Conservation (phyloP, 2,113 vertebrate genomes). For the Castor canadensis region DNA sequence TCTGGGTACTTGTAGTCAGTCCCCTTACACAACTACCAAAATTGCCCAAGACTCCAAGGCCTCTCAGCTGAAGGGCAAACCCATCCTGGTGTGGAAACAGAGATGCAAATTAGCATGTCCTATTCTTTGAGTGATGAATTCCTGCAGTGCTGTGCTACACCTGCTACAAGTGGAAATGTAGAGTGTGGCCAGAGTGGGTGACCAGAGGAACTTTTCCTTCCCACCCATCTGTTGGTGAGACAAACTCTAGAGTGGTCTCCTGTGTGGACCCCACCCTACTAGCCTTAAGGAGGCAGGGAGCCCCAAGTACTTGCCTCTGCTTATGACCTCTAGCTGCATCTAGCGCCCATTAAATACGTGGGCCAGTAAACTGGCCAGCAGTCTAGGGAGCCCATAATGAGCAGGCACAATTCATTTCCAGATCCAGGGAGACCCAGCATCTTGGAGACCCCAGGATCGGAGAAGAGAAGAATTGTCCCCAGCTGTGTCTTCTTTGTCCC, state of each 20-base stretch:
- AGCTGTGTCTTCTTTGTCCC: background rate
- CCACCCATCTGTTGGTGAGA: background rate
- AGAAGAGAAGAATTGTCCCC: background rate
- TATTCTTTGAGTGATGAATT: background rate
- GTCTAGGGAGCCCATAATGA: background rate
- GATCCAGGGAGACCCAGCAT: background rate
- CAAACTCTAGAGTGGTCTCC: background rate
- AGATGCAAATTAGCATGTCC: background rate
- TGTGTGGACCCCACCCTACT: background rate
- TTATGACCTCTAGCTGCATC: background rate
- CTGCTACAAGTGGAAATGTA: background rate
- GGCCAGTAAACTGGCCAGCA: background rate
- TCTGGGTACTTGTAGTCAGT: background rate
- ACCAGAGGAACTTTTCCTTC: background rate
- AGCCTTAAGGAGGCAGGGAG: background rate
- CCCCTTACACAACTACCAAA: background rate
- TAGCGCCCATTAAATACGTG: background rate
- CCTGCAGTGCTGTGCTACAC: background rate
- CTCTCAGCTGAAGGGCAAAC: background rate
- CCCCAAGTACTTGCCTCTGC: accelerated
- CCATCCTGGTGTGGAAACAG: background rate
- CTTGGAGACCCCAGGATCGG: background rate
- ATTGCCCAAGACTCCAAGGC: background rate
- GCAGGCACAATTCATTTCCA: background rate
- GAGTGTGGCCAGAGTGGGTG: too few species aligned